phyloP scores from a whole-genome alignment of 1,140 invertebrate genomes.

The Phortica variegata region DNA sequence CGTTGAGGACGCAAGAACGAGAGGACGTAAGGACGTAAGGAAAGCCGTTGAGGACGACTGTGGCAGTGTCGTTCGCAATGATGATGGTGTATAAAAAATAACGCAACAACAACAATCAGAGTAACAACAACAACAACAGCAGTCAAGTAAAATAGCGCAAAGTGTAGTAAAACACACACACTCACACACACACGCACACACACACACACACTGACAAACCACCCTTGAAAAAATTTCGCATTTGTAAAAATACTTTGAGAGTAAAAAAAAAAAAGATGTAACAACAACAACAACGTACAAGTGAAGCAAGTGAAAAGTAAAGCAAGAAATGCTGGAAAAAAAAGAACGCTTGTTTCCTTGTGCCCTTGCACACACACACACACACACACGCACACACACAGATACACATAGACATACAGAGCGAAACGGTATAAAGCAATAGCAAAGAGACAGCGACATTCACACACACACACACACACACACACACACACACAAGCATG shows the following conservation, averaged over 20 bases:
- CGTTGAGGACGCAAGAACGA: no score
- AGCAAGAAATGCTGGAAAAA: slow-evolving; percentile 55
- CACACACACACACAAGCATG: neutral
- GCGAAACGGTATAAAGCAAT: no score
- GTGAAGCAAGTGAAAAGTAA: slow-evolving; percentile 38
- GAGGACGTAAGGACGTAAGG: no score
- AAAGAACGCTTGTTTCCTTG: slow-evolving; percentile 54
- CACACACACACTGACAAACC: slow-evolving; percentile 26
- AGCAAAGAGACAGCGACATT: no score
- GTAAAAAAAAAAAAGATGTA: slow-evolving; percentile 3
- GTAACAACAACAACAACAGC: slow-evolving; percentile 6
- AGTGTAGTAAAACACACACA: slow-evolving; percentile 6
- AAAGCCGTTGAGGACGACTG: no score
- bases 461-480: neutral
- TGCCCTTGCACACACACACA: neutral
- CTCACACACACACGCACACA: slow-evolving; percentile 8
- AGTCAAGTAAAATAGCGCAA: no score
- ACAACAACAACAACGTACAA: neutral
- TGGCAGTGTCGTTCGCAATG: slow-evolving; percentile 28
- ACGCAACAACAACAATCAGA: slow-evolving; percentile 29
- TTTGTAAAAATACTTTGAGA: neutral
- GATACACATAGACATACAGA: slow-evolving; percentile 11
- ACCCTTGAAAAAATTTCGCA: slow-evolving; percentile 49
- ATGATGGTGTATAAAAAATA: slow-evolving; percentile 34
- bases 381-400: neutral